phyloP scores from a whole-genome alignment of 2,113 vertebrate genomes.

The Poicephalus meyeri region DNA sequence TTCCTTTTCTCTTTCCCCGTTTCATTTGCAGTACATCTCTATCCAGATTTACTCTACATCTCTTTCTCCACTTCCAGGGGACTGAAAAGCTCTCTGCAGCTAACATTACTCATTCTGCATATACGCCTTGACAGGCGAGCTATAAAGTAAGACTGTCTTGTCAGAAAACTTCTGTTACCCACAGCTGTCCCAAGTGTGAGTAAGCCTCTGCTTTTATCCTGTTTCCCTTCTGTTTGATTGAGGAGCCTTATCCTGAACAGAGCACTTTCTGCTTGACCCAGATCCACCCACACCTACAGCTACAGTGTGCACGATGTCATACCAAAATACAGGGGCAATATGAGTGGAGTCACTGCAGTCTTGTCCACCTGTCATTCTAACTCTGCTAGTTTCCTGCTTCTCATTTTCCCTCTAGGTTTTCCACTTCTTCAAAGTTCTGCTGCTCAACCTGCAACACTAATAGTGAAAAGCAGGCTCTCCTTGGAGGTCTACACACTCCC shows the following conservation, averaged over 20 bases:
- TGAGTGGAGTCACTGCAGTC: background rate
- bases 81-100: background rate
- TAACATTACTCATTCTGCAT: background rate
- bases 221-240: background rate
- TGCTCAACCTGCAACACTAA: background rate
- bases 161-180: slow-evolving; percentile 3
- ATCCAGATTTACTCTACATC: background rate
- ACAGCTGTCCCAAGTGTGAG: background rate
- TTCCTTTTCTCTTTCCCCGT: background rate
- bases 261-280: background rate
- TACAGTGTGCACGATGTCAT: background rate
- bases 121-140: background rate
- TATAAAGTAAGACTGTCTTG: background rate
- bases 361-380: slow-evolving; percentile 17
- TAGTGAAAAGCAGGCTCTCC: background rate
- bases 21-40: background rate
- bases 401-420: slow-evolving; percentile 7
- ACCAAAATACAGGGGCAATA: background rate
- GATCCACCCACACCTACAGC: background rate
- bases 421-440: background rate
- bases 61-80: background rate
- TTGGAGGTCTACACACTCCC: fast-evolving
- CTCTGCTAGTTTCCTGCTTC: background rate
- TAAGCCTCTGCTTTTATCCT: background rate
- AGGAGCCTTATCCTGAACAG: background rate